Base-by-base conservation (phyloP, 2,797 vertebrate genomes). In the Chloroceryle amazona region DNA sequence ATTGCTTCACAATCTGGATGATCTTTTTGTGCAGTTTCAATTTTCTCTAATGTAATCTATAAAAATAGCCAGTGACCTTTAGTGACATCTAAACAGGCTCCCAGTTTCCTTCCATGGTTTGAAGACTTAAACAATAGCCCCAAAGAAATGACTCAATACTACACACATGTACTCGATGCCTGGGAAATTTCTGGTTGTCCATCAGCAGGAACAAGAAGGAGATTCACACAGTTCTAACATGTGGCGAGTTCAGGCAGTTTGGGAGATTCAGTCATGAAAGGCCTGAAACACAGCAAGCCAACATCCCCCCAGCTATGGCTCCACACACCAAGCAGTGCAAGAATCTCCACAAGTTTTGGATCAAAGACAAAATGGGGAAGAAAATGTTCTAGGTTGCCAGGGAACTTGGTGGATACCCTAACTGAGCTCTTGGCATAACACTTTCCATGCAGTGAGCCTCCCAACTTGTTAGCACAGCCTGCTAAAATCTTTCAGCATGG, bases 51-150 rank as follows among this genome's bases (percentile, higher is more conserved):
- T 13, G 37, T 41, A 86, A 92, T 71, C 74, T 74, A 60, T 78
- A 95, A 95, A 95, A 96, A 95, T 94, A 96, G 85, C 76, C 89
- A 84, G 55, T 91, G 85, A 95, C 87, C 91, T 95, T 94, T 78
- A 76, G 55, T 82, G 88, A 65, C 80, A 94, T 82, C 93, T 79
- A 86, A 91, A 90, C 41, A 76, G 61, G 67, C 74, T 95, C 63
- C 83, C 2, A 0, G 63, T 93, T 95, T 97, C 91, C 90, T 96
- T 89, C 91, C 94, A 95, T 60, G 55, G 94, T 90, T 91, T 96
- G 90, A 94, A 95, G 95, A 41, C 83, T 95, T 57, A 86, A 96
- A 95, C 87, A 97, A 96, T 89, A 93, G 90, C 63, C 51, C 90
- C 94, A 92, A 79, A 94, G 60, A 93, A 96, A 93, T 67, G 31